Conservation (phyloP, 2,113 vertebrate genomes). For the Melanocharis versteri region DNA sequence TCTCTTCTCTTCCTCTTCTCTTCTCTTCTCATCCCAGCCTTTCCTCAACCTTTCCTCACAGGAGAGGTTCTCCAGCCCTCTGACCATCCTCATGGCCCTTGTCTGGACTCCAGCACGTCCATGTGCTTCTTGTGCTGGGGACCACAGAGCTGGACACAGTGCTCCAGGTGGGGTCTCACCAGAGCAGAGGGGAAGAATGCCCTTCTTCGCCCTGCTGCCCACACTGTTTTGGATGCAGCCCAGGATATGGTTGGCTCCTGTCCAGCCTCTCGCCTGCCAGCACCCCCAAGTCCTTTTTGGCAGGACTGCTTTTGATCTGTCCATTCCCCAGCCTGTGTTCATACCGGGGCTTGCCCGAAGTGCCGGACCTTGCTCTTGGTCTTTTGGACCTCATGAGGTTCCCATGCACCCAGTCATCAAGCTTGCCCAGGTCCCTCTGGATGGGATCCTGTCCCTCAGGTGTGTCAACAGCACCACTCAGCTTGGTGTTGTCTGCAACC, state of each 20-base stretch:
- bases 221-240: not conserved
- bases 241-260: not conserved
- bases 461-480: not conserved
- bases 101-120: not conserved
- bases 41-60: not conserved
- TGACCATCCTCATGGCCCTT: not conserved
- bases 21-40: too few species aligned
- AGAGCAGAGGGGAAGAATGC: not conserved
- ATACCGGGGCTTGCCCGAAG: too few species aligned
- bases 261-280: not conserved
- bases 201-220: not conserved
- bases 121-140: not conserved
- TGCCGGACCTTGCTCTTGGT: not conserved
- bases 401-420: not conserved
- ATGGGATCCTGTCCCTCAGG: not conserved
- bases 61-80: not conserved
- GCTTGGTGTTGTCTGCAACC: not conserved
- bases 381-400: not conserved
- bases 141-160: not conserved
- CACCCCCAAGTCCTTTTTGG: not conserved
- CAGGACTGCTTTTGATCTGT: not conserved
- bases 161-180: not conserved
- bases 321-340: not conserved
- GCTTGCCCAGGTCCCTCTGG: not conserved
- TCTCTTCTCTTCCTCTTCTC: too few species aligned